Base-by-base conservation (phyloP, 92 coral and sea anemone genomes). In the Porites lobata region DNA sequence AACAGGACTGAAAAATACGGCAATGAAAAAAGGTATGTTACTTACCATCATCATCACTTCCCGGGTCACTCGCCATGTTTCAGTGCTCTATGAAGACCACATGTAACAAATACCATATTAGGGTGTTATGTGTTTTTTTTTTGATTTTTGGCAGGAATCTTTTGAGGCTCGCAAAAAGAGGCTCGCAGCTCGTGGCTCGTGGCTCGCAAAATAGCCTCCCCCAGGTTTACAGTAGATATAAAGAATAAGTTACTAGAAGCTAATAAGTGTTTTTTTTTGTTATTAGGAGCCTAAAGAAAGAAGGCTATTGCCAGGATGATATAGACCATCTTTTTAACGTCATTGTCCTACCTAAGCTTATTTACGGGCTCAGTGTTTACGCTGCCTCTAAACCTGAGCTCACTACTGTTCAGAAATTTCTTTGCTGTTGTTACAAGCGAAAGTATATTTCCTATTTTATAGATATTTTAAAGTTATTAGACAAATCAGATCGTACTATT, bases 281-380 rank as follows among this genome's bases (percentile, higher is more conserved):
- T 26, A 26, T 26, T 26, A 26, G 29, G 29, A 26, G 29, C 29
- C 29, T 26, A 26, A 26, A 26, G 29, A 26, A 26, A 26, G 29
- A 26, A 81, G 85, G 84, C 84, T 81, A 81, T 81, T 81, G 76
- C 76, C 77, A 66, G 76, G 62, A 81, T 81, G 86, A 68, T 81
- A 81, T 66, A 81, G 86, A 81, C 66, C 77, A 65, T 65, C 84
- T 79, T 79, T 79, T 79, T 79, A 81, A 26, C 29, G 29, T 26
- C 29, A 26, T 26, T 26, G 29, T 26, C 29, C 29, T 26, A 26
- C 86, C 86, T 81, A 69, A 81, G 86, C 77, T 81, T 81, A 81
- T 66, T 81, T 81, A 81, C 65, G 77, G 86, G 77, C 77, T 81
- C 66, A 81, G 86, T 67, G 86, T 67, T 69, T 81, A 76, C 29